These are phyloP conservation scores for Pherbina coryleti DNA, from an alignment of 2,888 invertebrate species.

Conservation along the genomic window DNA sequence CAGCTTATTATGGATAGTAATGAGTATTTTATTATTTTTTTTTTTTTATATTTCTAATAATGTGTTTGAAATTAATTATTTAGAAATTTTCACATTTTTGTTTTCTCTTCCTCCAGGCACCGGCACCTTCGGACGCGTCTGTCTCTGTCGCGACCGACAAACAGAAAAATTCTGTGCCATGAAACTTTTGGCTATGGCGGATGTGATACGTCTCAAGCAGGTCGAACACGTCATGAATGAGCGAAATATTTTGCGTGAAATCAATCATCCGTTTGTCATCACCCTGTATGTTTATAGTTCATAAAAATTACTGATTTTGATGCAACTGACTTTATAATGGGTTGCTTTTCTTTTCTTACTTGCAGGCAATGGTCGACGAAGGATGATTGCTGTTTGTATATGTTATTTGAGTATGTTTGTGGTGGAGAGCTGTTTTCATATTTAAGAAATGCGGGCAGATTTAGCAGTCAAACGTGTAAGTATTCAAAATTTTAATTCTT, in stretches of 20 bases:
- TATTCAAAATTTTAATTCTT: conserved; percentile 36
- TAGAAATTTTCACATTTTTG: neutral
- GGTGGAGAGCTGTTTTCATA: conserved; percentile 98
- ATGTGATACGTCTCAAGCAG: conserved; percentile 94
- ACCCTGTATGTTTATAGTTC: conserved; percentile 82
- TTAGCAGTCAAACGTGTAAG: conserved; percentile 84
- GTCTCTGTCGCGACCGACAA: conserved; percentile 87
- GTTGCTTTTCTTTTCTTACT: conserved; percentile 43
- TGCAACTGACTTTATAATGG: neutral
- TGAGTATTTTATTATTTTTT: neutral
- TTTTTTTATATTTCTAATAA: neutral
- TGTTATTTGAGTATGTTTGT: conserved; percentile 96
- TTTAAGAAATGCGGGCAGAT: conserved; percentile 90
- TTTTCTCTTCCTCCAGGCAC: conserved; percentile 76
- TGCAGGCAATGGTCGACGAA: conserved; percentile 91
- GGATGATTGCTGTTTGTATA: conserved; percentile 92
- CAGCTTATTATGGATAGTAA: neutral
- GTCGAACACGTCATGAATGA: conserved; percentile 98
- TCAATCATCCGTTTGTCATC: conserved; percentile 96
- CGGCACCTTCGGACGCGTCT: conserved; percentile 96
- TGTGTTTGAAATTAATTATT: neutral
- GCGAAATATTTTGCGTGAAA: conserved; percentile 90
- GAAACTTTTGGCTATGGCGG: conserved; percentile 93
- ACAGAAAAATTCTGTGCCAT: conserved; percentile 89
- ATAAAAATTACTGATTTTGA: neutral